Percentiles rank a stretch among this genome's conserved stretches.
These are phyloP conservation scores for Pitta sordida DNA, from an alignment of 2,113 vertebrate species.

Conservation along the genomic window DNA sequence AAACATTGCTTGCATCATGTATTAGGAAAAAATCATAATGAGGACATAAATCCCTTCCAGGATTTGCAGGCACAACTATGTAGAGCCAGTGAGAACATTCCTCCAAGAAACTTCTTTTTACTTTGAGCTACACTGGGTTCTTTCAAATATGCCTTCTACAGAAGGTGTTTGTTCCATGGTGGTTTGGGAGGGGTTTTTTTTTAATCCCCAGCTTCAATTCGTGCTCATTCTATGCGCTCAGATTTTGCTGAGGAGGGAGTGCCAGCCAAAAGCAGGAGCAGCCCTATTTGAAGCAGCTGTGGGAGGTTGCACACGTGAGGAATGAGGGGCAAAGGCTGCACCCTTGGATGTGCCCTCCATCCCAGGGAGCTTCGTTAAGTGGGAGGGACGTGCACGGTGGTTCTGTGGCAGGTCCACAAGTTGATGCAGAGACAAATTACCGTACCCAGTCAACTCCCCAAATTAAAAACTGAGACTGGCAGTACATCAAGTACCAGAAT, in stretches of 20 bases:
- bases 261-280: background rate
- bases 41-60: background rate
- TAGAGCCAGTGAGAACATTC: background rate
- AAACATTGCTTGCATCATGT: background rate
- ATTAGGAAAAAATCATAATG: background rate
- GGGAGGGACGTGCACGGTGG: background rate
- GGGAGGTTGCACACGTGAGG: background rate
- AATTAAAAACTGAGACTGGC: background rate
- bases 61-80: background rate
- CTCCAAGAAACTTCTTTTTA: background rate
- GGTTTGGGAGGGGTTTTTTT: background rate
- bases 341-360: background rate
- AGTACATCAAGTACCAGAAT: conserved; percentile 42
- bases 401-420: background rate
- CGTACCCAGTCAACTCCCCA: background rate
- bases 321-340: background rate
- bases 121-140: background rate
- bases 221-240: background rate
- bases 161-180: background rate
- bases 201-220: too few relatives aligned
- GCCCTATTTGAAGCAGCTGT: fast-evolving
- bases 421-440: background rate
- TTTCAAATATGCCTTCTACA: background rate
- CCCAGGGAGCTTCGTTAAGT: background rate
- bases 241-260: background rate